Conservation (phyloP, 2,797 vertebrate species). For the Sebastes miniatus region DNA sequence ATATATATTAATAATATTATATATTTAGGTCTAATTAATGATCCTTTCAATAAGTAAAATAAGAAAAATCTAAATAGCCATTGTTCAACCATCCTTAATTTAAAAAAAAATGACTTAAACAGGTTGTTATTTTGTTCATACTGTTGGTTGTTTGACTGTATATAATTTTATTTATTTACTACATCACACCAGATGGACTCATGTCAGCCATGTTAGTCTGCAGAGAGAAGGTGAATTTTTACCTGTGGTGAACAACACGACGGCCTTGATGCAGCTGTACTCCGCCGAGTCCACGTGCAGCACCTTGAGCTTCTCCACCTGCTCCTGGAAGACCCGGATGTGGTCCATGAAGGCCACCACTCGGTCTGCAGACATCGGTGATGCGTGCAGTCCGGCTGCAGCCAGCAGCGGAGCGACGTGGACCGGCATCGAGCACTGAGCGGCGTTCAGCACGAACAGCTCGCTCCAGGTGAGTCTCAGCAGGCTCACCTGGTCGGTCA, state of each 20-base stretch:
- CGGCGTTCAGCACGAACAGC: conserved; percentile 95
- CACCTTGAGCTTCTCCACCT: conserved; percentile 97
- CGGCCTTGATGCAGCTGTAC: conserved; percentile 97
- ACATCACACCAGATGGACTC: neutral
- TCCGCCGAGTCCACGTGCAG: conserved; percentile 96
- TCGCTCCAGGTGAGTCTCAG: conserved; percentile 97
- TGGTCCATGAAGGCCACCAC: conserved; percentile 99
- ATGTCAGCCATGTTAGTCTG: neutral
- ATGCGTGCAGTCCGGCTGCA: conserved; percentile 94
- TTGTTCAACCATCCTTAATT: neutral
- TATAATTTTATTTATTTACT: neutral
- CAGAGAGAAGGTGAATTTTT: conserved; percentile 9
- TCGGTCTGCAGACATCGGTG: conserved; percentile 96
- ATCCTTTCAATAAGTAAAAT: neutral
- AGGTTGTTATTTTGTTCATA: neutral
- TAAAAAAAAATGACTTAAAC: neutral
- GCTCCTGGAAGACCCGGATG: conserved; percentile 98
- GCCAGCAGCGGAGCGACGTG: conserved; percentile 95
- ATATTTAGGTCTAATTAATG: neutral
- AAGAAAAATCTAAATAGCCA: neutral
- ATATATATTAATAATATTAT: neutral
- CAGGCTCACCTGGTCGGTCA: conserved; percentile 96
- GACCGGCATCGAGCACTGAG: conserved; percentile 96
- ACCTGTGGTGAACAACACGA: conserved; percentile 98
- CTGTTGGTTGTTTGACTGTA: neutral